Base-by-base conservation (phyloP, 2,888 invertebrate species). In the Aporophyla nigra region DNA sequence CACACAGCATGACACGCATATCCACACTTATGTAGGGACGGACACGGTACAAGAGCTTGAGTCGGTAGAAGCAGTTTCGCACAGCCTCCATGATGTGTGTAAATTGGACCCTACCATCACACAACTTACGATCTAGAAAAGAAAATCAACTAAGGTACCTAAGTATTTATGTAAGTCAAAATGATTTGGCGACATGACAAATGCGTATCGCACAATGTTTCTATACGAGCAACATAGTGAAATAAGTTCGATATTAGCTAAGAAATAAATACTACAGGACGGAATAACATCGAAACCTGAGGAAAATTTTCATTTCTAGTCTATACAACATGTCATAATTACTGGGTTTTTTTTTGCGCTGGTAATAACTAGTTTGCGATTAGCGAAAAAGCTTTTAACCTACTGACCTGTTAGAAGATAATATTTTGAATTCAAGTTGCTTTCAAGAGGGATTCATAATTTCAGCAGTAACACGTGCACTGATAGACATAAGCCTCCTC, bases 371-470 rank as follows among this genome's bases (percentile, higher is more conserved):
- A 33, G n/a, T n/a, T 33, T 33, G 33, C 16, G 53, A 21, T 33
- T 33, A 33, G 33, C 16, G 16, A n/a, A 54, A 49, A 53, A 56
- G 33, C 56, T 67, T 67, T n/a, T 67, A 67, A 56, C 56, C 16
- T 33, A 56, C 21, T 66, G 14, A 27, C 16, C 33, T 27, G 14
- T 14, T 54, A 16, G 21, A 16, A 33, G 66, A 33, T n/a, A 54
- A n/a, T 40, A 33, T 19, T 67, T 67, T 58, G n/a, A 67, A 33
- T 33, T 67, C 58, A 67, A 33, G n/a, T 67, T 58, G 66, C 14
- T 16, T n/a, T 67, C 19, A 16, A 10, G n/a, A n/a, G 33, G 33
- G 1, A 33, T 33, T 33, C 33, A 3, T 33, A 1, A 33, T 33
- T 33, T 33, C 33, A 33, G 33, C 33, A 1, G 3, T 33, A 33